These are phyloP conservation scores for Caenorhabditis sinica DNA, from an alignment of 2,888 invertebrate species.

Conservation along the genomic window DNA sequence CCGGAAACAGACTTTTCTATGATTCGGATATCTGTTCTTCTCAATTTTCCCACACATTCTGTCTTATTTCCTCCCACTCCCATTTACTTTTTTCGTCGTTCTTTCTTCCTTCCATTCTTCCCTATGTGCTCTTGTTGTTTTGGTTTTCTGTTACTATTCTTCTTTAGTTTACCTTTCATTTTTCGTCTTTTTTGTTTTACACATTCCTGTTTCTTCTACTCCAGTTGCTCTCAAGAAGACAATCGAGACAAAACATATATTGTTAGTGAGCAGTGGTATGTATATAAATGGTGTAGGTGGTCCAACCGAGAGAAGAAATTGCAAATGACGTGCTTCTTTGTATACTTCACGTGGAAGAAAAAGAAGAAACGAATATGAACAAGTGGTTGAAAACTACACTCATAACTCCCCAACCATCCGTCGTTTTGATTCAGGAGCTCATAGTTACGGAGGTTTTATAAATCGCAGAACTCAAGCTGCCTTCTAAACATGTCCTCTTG, in stretches of 20 bases:
- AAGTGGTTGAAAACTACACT: conserved; percentile 19
- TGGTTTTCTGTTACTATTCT: conserved; percentile 30
- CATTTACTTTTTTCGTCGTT: conserved; percentile 10
- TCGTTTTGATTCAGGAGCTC: neutral
- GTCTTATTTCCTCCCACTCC: conserved; percentile 6
- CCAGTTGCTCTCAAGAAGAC: conserved; percentile 16
- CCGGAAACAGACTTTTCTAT: neutral
- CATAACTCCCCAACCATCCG: neutral
- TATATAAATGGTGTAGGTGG: conserved; percentile 30
- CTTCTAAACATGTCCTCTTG: too few relatives aligned
- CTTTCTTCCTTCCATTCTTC: neutral
- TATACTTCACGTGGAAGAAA: conserved; percentile 19
- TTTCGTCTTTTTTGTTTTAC: conserved; percentile 10
- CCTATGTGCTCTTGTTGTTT: conserved; percentile 8
- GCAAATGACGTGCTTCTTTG: conserved; percentile 47
- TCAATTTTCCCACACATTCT: conserved; percentile 9
- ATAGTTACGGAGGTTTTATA: neutral
- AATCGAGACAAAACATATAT: conserved; percentile 27
- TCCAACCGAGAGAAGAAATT: conserved; percentile 36
- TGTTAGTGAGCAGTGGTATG: conserved; percentile 43
- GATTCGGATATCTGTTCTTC: neutral
- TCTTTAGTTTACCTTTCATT: conserved; percentile 5
- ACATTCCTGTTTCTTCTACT: conserved; percentile 11
- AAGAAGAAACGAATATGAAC: conserved; percentile 8
- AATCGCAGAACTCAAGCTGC: too few relatives aligned